A percentile compares a stretch with the other conserved stretches of the same genome.
Conservation (phyloP, 2,797 vertebrate species). For the Avahi laniger region DNA sequence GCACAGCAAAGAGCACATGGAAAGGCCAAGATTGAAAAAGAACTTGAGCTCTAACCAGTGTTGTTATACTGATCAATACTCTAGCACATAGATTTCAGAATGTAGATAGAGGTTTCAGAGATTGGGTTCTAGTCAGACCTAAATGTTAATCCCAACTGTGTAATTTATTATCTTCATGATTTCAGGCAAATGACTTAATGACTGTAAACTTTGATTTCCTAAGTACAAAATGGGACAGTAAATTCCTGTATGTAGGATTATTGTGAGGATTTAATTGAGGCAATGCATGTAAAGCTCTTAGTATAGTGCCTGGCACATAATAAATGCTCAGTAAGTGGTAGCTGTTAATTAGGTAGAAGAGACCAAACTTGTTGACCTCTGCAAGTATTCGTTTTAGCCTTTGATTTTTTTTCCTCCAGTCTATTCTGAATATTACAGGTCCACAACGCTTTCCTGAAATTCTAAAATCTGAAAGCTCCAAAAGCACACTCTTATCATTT, state of each 20-base stretch:
- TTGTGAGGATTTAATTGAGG: constrained; percentile 24
- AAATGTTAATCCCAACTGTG: neutral
- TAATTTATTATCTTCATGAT: constrained; percentile 26
- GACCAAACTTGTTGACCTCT: constrained; percentile 6
- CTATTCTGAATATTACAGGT: constrained; percentile 20
- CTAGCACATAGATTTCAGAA: neutral
- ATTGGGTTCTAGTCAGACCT: neutral
- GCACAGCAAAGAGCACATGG: neutral
- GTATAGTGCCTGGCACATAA: neutral
- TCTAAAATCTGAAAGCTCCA: constrained; percentile 43
- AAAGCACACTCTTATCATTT: constrained; percentile 33
- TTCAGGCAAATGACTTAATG: constrained; percentile 3
- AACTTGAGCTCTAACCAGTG: neutral
- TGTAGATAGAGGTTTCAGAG: constrained; percentile 1
- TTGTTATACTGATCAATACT: neutral
- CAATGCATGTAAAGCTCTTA: neutral
- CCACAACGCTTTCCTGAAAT: neutral
- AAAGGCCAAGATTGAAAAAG: neutral
- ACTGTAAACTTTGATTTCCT: constrained; percentile 7
- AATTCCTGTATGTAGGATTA: neutral
- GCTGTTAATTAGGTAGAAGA: constrained; percentile 47
- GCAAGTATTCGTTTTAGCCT: neutral
- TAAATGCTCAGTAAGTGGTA: constrained; percentile 1
- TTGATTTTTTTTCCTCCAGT: neutral
- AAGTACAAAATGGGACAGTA: neutral